These are phyloP conservation scores for Eueides isabella DNA, from an alignment of 1,140 invertebrate genomes.

Conservation along the genomic window DNA sequence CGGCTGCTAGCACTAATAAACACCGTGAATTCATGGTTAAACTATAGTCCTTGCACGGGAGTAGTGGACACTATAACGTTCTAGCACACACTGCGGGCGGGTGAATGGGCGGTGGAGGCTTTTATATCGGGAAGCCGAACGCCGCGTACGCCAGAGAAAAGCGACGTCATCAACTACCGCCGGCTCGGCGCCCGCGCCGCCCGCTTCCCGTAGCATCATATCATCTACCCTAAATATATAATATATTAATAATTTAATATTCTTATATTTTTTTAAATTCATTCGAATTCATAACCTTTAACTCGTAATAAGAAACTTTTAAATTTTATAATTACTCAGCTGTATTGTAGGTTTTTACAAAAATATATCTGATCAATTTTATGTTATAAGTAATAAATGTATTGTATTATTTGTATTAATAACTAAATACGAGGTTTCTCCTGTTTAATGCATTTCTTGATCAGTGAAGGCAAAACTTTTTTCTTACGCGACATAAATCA, in stretches of 20 bases:
- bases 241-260: not conserved
- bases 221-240: not conserved
- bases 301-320: not conserved
- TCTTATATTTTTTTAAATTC: not conserved
- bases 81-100: constrained; percentile 80
- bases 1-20: constrained; percentile 80
- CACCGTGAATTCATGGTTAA: constrained; percentile 77
- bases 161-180: constrained; percentile 45
- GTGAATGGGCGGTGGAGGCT: constrained; percentile 77
- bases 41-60: constrained; percentile 75
- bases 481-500: constrained; percentile 32
- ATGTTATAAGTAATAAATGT: not conserved
- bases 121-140: constrained; percentile 77
- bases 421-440: not conserved
- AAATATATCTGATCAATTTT: not conserved
- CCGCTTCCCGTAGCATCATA: constrained; percentile 29
- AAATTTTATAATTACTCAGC: not conserved
- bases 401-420: no score
- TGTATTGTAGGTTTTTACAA: no score
- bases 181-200: constrained; percentile 53
- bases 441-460: constrained; percentile 18
- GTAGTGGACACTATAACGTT: constrained; percentile 76
- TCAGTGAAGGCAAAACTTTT: constrained; percentile 34
- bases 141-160: constrained; percentile 73
- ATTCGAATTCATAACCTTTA: not conserved